These are phyloP conservation scores for Thomomys bottae DNA, from an alignment of 2,113 vertebrate genomes.

Conservation along the genomic window DNA sequence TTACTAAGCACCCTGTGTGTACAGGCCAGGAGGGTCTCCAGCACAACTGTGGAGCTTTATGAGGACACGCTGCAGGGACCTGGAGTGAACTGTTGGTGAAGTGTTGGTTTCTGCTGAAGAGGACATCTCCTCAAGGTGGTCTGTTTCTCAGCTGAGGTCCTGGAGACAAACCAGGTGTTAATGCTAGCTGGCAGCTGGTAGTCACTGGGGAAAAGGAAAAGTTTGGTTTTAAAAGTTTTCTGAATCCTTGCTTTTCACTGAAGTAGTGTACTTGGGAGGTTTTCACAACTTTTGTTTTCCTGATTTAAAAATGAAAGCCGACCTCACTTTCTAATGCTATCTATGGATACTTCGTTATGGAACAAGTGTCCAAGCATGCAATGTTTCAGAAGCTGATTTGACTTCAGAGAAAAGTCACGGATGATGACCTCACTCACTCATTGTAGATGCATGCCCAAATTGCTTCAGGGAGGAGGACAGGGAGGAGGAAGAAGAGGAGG, in stretches of 20 bases:
- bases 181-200: background rate
- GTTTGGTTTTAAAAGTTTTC: background rate
- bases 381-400: background rate
- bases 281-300: background rate
- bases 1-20: accelerated
- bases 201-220: background rate
- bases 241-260: background rate
- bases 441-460: background rate
- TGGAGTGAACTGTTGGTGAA: no score
- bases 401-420: background rate
- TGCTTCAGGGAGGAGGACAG: background rate
- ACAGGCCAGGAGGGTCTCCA: background rate
- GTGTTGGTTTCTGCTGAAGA: background rate
- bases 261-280: background rate
- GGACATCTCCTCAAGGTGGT: background rate
- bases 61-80: background rate
- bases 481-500: no score
- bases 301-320: constrained; percentile 34
- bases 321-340: background rate
- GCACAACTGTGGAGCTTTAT: no score
- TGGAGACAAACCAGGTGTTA: background rate
- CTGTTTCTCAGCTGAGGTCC: background rate
- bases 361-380: background rate
- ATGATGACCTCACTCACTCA: background rate
- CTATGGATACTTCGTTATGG: background rate